Percentiles rank a stretch among this genome's conserved stretches.
Conservation (phyloP, 1,140 invertebrate genomes). For the Achatina immaculata region DNA sequence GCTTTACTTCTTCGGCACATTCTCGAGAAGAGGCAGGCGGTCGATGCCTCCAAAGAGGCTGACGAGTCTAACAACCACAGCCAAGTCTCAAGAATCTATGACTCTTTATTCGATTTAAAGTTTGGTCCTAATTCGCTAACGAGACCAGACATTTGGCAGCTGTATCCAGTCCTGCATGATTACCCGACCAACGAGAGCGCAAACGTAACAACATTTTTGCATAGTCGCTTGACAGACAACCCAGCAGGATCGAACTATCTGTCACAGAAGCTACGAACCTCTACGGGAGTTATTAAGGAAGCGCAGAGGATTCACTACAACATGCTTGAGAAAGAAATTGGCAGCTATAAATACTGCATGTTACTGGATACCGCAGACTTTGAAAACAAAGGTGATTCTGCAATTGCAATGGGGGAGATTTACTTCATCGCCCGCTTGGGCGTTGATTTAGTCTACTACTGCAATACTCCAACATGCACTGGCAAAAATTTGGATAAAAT, state of each 20-base stretch:
- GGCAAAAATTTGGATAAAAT: not conserved
- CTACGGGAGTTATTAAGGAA: conserved; percentile 35
- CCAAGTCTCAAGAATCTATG: not conserved
- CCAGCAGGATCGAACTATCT: not conserved
- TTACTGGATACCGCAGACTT: conserved; percentile 39
- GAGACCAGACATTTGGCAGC: not conserved
- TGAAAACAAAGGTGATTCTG: conserved; percentile 51
- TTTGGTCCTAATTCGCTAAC: not conserved
- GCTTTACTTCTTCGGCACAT: not conserved
- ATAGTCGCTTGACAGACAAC: not conserved
- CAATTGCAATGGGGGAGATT: conserved; percentile 45
- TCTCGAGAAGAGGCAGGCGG: not conserved
- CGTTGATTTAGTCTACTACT: conserved; percentile 42
- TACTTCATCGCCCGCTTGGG: conserved; percentile 29
- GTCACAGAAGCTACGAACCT: not conserved
- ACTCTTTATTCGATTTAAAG: not conserved
- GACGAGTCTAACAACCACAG: not conserved
- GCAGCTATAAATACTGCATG: conserved; percentile 32
- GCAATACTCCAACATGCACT: conserved; percentile 12
- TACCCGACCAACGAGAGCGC: not conserved
- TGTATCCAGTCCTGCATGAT: not conserved
- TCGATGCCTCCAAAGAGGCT: not conserved
- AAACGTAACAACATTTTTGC: not conserved
- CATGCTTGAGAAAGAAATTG: conserved; percentile 29
- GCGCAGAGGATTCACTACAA: conserved; percentile 40